Evolutionary conservation across 2,113 vertebrate genomes (phyloP).

Genomic region (Forbesichthys agassizii): DNA sequence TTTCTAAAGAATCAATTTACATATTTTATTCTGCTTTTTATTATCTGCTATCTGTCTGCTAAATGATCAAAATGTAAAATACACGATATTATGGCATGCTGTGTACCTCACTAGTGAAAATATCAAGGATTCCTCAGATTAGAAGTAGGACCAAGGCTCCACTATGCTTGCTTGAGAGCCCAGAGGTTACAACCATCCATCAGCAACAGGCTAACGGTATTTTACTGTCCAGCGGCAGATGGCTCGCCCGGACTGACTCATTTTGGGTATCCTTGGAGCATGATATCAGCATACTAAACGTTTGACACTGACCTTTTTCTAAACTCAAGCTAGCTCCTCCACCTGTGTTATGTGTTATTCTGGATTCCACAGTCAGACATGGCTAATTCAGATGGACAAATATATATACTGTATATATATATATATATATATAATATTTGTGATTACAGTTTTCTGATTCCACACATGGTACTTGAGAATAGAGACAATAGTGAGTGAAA

Average conservation of each 20-base stretch:
- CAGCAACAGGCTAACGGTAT: constrained; percentile 66
- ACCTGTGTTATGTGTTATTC: constrained; percentile 40
- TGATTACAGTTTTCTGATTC: constrained; percentile 23
- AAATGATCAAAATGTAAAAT: no score
- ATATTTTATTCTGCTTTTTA: no score
- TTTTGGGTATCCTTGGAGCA: constrained; percentile 51
- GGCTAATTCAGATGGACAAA: constrained; percentile 23
- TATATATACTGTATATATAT: no score
- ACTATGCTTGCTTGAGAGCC: constrained; percentile 31
- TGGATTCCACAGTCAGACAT: constrained; percentile 23
- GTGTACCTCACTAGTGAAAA: neutral
- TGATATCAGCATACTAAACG: constrained; percentile 51
- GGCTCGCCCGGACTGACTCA: constrained; percentile 58
- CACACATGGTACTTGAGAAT: constrained; percentile 23
- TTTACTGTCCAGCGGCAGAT: constrained; percentile 64
- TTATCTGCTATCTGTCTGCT: no score
- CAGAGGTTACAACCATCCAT: constrained; percentile 63
- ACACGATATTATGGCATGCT: neutral
- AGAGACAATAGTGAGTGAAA: constrained; percentile 9
- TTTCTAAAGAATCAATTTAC: no score
- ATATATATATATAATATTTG: constrained; percentile 23
- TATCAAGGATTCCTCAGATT: neutral
- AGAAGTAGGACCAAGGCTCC: constrained; percentile 42
- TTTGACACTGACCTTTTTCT: constrained; percentile 51
- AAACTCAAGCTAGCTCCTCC: constrained; percentile 41